Conservation (phyloP, 2,797 vertebrate genomes). For the Heteromormyrus szaboi region DNA sequence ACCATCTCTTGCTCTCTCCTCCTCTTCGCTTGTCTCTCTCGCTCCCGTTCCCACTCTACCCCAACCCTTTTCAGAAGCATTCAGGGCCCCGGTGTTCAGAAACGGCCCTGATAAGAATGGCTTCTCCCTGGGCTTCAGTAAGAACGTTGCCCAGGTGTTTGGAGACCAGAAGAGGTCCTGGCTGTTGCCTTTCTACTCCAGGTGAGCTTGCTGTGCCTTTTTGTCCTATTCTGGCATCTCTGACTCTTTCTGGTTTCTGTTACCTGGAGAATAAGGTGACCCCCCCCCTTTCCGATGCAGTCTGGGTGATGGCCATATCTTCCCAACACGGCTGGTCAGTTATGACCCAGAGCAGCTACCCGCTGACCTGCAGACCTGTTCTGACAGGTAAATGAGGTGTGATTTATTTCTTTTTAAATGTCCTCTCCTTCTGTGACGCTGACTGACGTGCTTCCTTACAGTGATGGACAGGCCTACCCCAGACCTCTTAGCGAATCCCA, state of each 20-base stretch:
- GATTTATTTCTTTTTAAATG: neutral
- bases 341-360: constrained; percentile 79
- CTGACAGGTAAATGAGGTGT: constrained; percentile 62
- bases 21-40: neutral
- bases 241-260: neutral
- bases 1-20: neutral
- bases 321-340: constrained; percentile 81
- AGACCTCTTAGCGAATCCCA: constrained; percentile 76
- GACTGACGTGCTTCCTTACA: constrained; percentile 52
- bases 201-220: constrained; percentile 53
- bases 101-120: constrained; percentile 87
- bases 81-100: constrained; percentile 80
- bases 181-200: constrained; percentile 82
- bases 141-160: constrained; percentile 82
- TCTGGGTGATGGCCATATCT: constrained; percentile 88
- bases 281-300: constrained; percentile 46
- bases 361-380: constrained; percentile 70
- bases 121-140: constrained; percentile 82
- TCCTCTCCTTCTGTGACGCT: neutral
- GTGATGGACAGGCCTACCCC: constrained; percentile 61
- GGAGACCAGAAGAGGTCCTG: constrained; percentile 83
- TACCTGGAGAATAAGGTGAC: neutral
- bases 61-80: constrained; percentile 70
- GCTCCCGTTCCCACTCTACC: neutral
- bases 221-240: neutral